Conservation (phyloP, 35 echinoderm and acorn worm genomes). For the Diadema setosum region DNA sequence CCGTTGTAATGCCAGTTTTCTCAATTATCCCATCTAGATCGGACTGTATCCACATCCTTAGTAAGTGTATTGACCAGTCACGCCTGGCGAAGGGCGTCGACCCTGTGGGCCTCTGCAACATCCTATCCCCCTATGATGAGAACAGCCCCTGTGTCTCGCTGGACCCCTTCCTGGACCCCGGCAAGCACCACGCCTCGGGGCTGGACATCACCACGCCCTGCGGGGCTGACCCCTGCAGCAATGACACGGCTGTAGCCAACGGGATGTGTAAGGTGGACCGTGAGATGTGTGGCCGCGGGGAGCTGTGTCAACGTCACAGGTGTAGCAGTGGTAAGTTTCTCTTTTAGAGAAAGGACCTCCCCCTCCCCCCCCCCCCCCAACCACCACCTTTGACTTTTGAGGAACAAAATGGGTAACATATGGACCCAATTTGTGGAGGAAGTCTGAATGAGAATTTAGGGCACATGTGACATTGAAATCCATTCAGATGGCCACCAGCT, state of each 20-base stretch:
- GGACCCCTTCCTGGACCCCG: conserved; percentile 27
- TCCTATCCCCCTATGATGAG: conserved; percentile 80
- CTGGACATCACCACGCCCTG: conserved; percentile 64
- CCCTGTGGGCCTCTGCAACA: conserved; percentile 68
- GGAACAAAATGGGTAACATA: too few relatives aligned
- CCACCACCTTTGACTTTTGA: too few relatives aligned
- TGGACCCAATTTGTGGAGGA: too few relatives aligned
- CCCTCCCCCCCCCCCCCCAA: too few relatives aligned
- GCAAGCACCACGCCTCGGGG: not conserved
- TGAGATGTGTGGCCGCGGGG: conserved; percentile 43
- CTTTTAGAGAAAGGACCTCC: too few relatives aligned
- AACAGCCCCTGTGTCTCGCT: conserved; percentile 78
- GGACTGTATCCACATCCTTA: conserved; percentile 91
- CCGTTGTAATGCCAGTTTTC: too few relatives aligned
- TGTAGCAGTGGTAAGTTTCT: conserved; percentile 62
- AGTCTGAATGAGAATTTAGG: too few relatives aligned
- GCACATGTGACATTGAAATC: too few relatives aligned
- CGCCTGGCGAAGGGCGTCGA: conserved; percentile 53
- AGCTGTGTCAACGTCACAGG: conserved; percentile 58
- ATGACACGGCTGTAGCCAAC: conserved; percentile 41
- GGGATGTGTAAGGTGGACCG: conserved; percentile 68
- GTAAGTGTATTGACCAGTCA: conserved; percentile 69
- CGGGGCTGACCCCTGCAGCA: conserved; percentile 59
- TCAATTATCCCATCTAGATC: conserved; percentile 12
- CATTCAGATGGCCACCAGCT: too few relatives aligned